These are phyloP conservation scores for Tapirus indicus DNA, from an alignment of 2,797 vertebrate genomes.

Conservation along the genomic window DNA sequence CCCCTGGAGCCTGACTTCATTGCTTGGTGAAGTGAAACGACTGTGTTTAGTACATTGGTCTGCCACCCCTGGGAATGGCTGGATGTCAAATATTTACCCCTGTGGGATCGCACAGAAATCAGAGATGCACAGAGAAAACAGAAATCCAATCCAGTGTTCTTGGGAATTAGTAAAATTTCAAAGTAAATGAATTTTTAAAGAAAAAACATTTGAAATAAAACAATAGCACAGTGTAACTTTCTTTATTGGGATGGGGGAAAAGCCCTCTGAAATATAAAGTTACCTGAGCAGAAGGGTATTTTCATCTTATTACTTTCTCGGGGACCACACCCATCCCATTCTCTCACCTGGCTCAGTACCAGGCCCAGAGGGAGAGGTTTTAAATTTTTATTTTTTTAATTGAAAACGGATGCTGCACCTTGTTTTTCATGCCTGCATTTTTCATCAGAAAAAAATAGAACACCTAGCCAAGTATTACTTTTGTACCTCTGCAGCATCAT, in stretches of 20 bases:
- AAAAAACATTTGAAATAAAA: slow-evolving; percentile 51
- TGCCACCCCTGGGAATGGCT: slow-evolving; percentile 79
- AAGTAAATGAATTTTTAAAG: slow-evolving; percentile 58
- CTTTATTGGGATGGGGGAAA: not conserved
- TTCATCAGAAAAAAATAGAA: not conserved
- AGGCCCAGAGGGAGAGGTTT: slow-evolving; percentile 65
- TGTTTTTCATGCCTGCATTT: slow-evolving; percentile 69
- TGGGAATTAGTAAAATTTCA: slow-evolving; percentile 55
- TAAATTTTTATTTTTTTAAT: slow-evolving; percentile 76
- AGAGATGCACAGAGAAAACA: slow-evolving; percentile 69
- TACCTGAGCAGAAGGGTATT: slow-evolving; percentile 43
- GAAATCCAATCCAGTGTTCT: slow-evolving; percentile 46
- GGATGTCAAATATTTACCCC: slow-evolving; percentile 79
- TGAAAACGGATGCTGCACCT: slow-evolving; percentile 77
- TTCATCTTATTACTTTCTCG: slow-evolving; percentile 66
- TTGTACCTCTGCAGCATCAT: slow-evolving; percentile 50
- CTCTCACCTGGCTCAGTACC: slow-evolving; percentile 45
- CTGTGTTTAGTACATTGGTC: slow-evolving; percentile 64
- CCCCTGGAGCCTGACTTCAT: slow-evolving; percentile 81
- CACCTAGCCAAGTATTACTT: slow-evolving; percentile 53
- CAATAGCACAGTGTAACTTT: not conserved
- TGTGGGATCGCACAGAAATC: slow-evolving; percentile 72
- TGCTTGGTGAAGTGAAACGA: slow-evolving; percentile 55
- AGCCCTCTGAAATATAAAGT: not conserved
- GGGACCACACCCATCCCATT: slow-evolving; percentile 49